Evolutionary conservation across 2,888 invertebrate genomes (phyloP).

Genomic region (Stegana nigrithorax): DNA sequence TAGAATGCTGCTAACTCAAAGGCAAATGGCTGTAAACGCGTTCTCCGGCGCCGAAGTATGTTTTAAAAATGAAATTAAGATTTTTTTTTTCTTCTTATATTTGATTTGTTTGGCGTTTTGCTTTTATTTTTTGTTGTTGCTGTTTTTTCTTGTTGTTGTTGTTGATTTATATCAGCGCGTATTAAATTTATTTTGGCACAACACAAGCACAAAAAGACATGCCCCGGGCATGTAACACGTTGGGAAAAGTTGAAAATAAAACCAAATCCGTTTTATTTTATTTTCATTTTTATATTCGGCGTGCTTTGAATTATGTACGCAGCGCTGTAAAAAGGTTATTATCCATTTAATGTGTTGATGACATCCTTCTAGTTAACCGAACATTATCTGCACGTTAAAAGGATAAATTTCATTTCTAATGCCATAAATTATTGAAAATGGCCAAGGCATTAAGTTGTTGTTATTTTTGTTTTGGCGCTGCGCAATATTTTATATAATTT

Average conservation of each 20-base stretch:
- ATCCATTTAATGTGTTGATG: slow-evolving; percentile 11
- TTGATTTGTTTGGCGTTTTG: background rate
- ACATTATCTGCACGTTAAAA: background rate
- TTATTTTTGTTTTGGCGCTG: too few relatives aligned
- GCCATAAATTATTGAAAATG: background rate
- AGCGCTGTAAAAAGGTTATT: slow-evolving; percentile 4
- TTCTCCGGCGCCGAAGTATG: background rate
- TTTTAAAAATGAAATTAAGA: background rate
- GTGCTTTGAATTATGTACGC: background rate
- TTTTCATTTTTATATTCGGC: background rate
- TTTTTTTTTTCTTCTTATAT: too few relatives aligned
- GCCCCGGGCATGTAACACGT: background rate
- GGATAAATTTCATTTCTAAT: slow-evolving; percentile 9
- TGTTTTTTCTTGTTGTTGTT: too few relatives aligned
- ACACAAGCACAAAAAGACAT: background rate
- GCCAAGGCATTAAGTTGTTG: background rate
- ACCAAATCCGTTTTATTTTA: background rate
- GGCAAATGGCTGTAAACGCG: slow-evolving; percentile 2
- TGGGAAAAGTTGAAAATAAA: background rate
- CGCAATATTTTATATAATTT: too few relatives aligned
- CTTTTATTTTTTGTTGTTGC: background rate
- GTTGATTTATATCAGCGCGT: background rate
- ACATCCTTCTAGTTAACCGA: background rate
- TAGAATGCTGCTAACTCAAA: too few relatives aligned
- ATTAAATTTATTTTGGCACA: background rate